Percentiles rank a stretch among this genome's conserved stretches.
Conservation (phyloP, 1,140 invertebrate species). For the Triops cancriformis region DNA sequence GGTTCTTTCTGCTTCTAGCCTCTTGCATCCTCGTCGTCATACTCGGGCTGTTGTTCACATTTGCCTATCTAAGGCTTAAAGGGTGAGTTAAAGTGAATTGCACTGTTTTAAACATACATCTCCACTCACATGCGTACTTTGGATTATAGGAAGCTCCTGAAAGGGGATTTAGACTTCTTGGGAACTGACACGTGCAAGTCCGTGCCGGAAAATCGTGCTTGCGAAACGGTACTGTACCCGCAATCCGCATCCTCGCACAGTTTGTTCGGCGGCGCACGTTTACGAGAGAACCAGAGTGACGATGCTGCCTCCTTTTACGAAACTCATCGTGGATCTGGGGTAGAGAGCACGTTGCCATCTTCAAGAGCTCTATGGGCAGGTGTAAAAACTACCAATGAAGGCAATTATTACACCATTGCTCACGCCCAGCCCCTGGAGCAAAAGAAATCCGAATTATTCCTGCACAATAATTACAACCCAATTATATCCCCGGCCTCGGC, state of each 20-base stretch:
- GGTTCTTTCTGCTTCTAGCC: conserved; percentile 67
- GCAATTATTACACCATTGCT: conserved; percentile 27
- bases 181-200: not conserved
- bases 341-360: not conserved
- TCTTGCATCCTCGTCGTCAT: conserved; percentile 67
- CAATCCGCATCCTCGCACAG: not conserved
- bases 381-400: conserved; percentile 23
- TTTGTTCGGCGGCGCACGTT: not conserved
- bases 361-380: conserved; percentile 26
- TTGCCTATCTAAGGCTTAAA: conserved; percentile 42
- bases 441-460: conserved; percentile 3
- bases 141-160: not conserved
- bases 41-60: conserved; percentile 62
- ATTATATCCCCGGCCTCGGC: not conserved
- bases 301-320: not conserved
- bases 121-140: not conserved
- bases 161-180: conserved; percentile 7
- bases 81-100: conserved; percentile 14
- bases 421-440: conserved; percentile 25
- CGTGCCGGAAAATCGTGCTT: not conserved
- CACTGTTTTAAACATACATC: not conserved
- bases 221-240: not conserved
- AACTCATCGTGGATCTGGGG: not conserved
- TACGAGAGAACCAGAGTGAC: not conserved
- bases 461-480: not conserved